Evolutionary conservation across 1,140 invertebrate species (phyloP), one percentile per base, ranked within the genome.

Genomic region (Drosophila tsacasi): DNA sequence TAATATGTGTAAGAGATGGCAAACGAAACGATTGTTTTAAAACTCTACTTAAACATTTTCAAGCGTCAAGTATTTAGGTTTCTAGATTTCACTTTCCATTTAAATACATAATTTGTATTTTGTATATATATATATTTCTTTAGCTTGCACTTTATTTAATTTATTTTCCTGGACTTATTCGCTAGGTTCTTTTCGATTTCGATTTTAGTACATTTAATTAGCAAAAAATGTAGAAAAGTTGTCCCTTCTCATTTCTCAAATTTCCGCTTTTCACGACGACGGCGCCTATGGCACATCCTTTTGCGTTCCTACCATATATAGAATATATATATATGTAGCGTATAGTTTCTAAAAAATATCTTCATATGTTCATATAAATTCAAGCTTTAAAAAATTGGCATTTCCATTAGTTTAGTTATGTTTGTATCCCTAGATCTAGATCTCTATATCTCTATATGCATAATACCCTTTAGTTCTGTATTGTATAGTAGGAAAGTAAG

Each of bases 281-380:
- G 66, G 64, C 83, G 84, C 84, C 84, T 87, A 87, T 89, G 84
- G 84, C 84, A 87, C 84, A 87, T 83, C 72, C 75, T 68, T 60
- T 68, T 60, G 67, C 52, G 73, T 67, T 83, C 57, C 65, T 81
- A 83, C 58, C 40, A 77, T 40, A 60, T 71, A 61, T 32, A 65
- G 55, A 35, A 35, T 58, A 52, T 9, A 50, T 62, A 65, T 27
- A 27, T 71, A 76, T 86, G 59, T 76, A 83, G 79, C 81, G 47
- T 78, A 89, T 89, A 87, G 85, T 87, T 60, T 87, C 84, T 87
- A 87, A 87, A 87, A 87, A 87, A 87, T 87, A 87, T 83, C 73
- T 83, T 75, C 76, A 83, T 80, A 68, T 83, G 40, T 62, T 66
- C 52, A 35, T 72, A 68, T 78, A 61, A 73, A 85, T 82, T 72